Percentiles rank a stretch among this genome's conserved stretches.
Conservation (phyloP, 2,113 vertebrate genomes). For the Tyrannus savana region DNA sequence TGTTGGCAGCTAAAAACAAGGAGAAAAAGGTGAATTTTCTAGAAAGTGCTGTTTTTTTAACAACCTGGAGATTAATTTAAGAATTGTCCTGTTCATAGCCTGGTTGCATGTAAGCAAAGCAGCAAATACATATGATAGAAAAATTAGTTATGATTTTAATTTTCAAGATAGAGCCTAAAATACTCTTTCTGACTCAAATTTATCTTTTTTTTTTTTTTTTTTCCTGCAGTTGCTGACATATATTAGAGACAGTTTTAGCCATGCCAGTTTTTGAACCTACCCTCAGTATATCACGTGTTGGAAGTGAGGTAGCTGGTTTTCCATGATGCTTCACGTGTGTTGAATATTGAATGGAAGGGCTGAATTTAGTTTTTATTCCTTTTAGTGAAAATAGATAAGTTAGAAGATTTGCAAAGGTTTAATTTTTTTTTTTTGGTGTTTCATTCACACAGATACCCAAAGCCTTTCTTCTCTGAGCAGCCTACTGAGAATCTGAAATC, state of each 20-base stretch:
- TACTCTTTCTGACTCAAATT: not conserved
- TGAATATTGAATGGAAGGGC: not conserved
- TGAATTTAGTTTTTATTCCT: not conserved
- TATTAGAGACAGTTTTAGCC: not conserved
- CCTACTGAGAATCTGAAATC: conserved; percentile 20
- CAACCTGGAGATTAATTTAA: not conserved
- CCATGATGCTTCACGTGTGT: not conserved
- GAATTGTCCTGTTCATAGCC: not conserved
- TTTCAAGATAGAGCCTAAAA: not conserved
- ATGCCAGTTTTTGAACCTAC: not conserved
- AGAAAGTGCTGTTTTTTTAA: not conserved
- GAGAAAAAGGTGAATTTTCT: not conserved
- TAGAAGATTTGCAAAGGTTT: not conserved
- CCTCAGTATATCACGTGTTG: not conserved
- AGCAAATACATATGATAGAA: not conserved
- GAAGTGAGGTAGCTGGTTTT: not conserved
- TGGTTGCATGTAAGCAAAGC: not conserved
- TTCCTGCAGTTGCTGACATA: not conserved
- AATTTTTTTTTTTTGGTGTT: not conserved
- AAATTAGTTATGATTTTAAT: not conserved
- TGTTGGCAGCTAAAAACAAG: not conserved
- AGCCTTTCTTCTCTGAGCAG: not conserved
- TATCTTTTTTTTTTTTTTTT: not conserved
- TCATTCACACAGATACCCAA: not conserved
- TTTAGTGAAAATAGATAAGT: not conserved